Percentiles rank a stretch among this genome's conserved stretches.
Conservation (phyloP, 2,888 invertebrate genomes). For the Xiphydria camelus region DNA sequence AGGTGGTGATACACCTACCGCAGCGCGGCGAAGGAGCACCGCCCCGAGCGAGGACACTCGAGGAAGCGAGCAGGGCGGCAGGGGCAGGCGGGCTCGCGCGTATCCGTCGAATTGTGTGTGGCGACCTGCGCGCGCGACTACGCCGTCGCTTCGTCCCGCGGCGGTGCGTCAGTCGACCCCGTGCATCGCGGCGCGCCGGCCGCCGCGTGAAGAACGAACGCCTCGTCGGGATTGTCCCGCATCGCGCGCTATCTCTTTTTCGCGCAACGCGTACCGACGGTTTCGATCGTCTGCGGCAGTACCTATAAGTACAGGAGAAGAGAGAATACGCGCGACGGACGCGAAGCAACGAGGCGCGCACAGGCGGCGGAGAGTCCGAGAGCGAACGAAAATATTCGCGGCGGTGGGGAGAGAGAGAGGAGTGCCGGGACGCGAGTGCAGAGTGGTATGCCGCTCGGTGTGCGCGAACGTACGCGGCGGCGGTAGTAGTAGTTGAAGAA, state of each 20-base stretch:
- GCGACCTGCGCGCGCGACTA: not conserved
- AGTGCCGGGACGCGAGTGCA: too few relatives aligned
- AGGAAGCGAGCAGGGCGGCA: not conserved
- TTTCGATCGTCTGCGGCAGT: too few relatives aligned
- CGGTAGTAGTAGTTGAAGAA: too few relatives aligned
- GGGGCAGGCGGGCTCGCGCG: not conserved
- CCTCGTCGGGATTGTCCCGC: not conserved
- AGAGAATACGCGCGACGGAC: not conserved
- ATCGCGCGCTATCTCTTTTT: too few relatives aligned
- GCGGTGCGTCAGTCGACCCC: slow-evolving; percentile 54
- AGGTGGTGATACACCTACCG: too few relatives aligned
- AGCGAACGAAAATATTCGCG: not conserved
- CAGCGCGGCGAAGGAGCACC: too few relatives aligned
- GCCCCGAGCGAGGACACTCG: too few relatives aligned
- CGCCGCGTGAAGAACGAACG: slow-evolving; percentile 38
- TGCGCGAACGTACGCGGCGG: too few relatives aligned
- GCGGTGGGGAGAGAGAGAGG: not conserved
- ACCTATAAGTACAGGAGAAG: not conserved
- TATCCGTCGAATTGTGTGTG: not conserved
- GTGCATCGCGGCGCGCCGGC: slow-evolving; percentile 57
- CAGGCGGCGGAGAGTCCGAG: not conserved
- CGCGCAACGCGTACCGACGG: too few relatives aligned
- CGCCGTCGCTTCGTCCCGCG: not conserved
- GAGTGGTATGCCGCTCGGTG: not conserved
- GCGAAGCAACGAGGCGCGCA: not conserved